phyloP scores from a whole-genome alignment of 2,888 invertebrate genomes.

The Caenorhabditis wallacei region DNA sequence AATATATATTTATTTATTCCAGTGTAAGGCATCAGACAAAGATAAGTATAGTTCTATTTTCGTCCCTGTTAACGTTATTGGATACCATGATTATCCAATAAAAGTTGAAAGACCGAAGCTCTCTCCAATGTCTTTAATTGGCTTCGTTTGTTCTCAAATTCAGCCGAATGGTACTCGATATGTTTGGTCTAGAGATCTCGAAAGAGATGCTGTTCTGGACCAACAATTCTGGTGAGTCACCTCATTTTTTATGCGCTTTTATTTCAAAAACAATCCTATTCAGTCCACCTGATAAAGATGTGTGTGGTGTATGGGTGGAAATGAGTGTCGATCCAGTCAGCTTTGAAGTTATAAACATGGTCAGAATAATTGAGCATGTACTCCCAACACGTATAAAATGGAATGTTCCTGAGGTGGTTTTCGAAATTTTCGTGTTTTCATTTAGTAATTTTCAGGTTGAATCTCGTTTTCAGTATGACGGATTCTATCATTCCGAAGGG shows the following conservation, averaged over 20 bases:
- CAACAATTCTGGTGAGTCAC: not conserved
- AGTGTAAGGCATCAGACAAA: slow-evolving; percentile 28
- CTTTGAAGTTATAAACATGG: not conserved
- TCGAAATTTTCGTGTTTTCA: not conserved
- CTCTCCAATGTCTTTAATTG: not conserved
- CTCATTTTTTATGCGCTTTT: not conserved
- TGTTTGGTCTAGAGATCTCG: not conserved
- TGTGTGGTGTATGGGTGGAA: not conserved
- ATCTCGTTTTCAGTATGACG: not conserved
- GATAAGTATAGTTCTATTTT: slow-evolving; percentile 30
- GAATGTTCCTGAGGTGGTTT: not conserved
- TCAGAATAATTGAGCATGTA: not conserved
- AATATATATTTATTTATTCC: not conserved
- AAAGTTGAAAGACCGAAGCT: not conserved
- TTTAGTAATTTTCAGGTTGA: too few species aligned
- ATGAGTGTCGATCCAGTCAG: not conserved
- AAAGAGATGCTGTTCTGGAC: not conserved
- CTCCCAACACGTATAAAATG: not conserved
- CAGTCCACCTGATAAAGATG: not conserved
- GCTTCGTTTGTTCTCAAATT: not conserved
- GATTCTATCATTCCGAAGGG: not conserved
- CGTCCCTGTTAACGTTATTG: slow-evolving; percentile 7
- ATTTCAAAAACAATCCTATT: not conserved
- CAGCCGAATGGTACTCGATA: not conserved
- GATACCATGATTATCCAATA: not conserved